A percentile compares a stretch with the other conserved stretches of the same genome.
Conservation (phyloP, 2,888 invertebrate genomes). For the Tethea ocularis region DNA sequence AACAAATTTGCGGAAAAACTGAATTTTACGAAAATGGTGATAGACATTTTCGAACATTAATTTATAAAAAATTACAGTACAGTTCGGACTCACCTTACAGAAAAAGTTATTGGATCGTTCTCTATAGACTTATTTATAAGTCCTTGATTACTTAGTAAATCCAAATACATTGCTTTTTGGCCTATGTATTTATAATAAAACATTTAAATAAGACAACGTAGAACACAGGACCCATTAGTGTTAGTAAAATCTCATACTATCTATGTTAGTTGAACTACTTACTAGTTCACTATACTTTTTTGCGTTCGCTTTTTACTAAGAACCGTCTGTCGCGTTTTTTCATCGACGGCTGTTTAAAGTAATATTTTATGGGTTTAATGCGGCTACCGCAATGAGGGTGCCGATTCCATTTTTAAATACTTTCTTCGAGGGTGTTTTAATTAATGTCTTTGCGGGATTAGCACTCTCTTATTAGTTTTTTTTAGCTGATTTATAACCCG, state of each 20-base stretch:
- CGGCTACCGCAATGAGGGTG: conserved; percentile 43
- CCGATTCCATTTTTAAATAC: conserved; percentile 49
- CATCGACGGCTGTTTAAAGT: background rate
- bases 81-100: too few species aligned
- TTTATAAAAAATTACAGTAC: too few species aligned
- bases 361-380: conserved; percentile 42
- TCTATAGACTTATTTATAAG: too few species aligned
- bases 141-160: background rate
- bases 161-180: background rate
- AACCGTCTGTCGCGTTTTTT: conserved; percentile 37
- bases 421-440: conserved; percentile 46
- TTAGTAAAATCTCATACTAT: too few species aligned
- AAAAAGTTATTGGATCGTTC: too few species aligned
- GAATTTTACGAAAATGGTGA: too few species aligned
- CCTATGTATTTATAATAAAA: too few species aligned
- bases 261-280: too few species aligned
- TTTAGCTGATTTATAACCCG: conserved; percentile 38
- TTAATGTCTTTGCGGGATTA: conserved; percentile 57
- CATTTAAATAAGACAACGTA: too few species aligned
- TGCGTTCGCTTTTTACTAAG: conserved; percentile 30
- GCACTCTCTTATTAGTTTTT: conserved; percentile 56
- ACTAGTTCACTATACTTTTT: conserved; percentile 31
- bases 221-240: too few species aligned
- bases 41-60: too few species aligned
- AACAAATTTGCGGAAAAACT: background rate